phyloP scores from a whole-genome alignment of 2,113 vertebrate species.

The Ctenomys sociabilis region DNA sequence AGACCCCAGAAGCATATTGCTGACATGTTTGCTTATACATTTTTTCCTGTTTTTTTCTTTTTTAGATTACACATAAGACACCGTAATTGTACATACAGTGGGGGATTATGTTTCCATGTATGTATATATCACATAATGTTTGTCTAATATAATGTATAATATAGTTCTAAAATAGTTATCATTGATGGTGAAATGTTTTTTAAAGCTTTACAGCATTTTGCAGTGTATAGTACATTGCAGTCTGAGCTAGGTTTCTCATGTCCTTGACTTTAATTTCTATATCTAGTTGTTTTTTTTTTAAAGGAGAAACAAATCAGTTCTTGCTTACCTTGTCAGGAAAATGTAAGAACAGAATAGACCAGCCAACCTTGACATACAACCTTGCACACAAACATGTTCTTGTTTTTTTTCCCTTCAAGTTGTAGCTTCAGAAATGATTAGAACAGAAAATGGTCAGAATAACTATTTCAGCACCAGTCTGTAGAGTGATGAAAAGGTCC shows the following conservation, averaged over 20 bases:
- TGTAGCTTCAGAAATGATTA: neutral
- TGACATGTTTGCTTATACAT: rapidly evolving
- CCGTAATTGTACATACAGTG: neutral
- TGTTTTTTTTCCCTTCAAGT: neutral
- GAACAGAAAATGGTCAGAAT: no score
- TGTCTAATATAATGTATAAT: neutral
- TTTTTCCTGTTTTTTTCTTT: neutral
- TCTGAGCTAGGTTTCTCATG: neutral
- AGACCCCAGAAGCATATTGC: rapidly evolving
- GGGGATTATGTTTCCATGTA: neutral
- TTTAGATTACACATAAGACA: neutral
- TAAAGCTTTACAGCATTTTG: neutral
- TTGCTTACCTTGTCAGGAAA: neutral
- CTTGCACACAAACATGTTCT: neutral
- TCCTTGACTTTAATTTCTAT: neutral
- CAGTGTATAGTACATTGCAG: neutral
- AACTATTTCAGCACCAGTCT: neutral
- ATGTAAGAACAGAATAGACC: neutral
- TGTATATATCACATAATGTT: no score
- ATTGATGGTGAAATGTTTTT: neutral
- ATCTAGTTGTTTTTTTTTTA: neutral
- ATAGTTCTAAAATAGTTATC: neutral
- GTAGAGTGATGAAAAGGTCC: neutral
- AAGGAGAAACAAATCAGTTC: neutral
- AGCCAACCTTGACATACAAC: neutral